These are phyloP conservation scores for Chironomus riparius DNA, from an alignment of 2,888 invertebrate species.

Conservation along the genomic window DNA sequence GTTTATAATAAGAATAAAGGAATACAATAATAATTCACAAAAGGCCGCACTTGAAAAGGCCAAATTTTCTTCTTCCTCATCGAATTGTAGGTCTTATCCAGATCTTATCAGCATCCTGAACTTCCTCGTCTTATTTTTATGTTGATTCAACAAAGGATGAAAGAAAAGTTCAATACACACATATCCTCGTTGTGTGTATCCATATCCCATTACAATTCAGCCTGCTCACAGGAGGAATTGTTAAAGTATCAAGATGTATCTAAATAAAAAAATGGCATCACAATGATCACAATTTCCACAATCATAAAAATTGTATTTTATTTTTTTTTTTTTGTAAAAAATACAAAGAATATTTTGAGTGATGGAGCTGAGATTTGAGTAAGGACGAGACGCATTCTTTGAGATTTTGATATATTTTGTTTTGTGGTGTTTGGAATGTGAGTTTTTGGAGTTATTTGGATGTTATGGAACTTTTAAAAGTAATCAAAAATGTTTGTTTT, in stretches of 20 bases:
- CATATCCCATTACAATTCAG: neutral
- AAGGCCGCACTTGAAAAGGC: neutral
- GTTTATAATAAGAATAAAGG: too few relatives aligned
- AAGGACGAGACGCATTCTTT: too few relatives aligned
- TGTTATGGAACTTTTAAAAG: too few relatives aligned
- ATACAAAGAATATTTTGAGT: too few relatives aligned
- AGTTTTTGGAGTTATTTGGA: too few relatives aligned
- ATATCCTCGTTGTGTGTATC: neutral
- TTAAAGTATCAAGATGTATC: slow-evolving; percentile 12
- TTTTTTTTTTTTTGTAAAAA: too few relatives aligned
- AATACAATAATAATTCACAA: neutral
- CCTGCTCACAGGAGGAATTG: neutral
- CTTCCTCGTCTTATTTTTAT: neutral
- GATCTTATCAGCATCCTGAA: neutral
- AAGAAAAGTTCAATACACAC: neutral
- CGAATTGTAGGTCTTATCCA: neutral
- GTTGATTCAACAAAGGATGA: neutral
- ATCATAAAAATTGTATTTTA: slow-evolving; percentile 2
- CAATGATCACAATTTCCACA: slow-evolving; percentile 25
- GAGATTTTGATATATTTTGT: too few relatives aligned
- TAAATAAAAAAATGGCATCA: slow-evolving; percentile 17
- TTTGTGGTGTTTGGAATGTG: too few relatives aligned
- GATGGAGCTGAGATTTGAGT: too few relatives aligned
- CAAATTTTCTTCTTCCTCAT: neutral
- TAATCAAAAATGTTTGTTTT: too few relatives aligned